These are phyloP conservation scores for Pelochelys cantorii DNA, from an alignment of 2,797 vertebrate species.

Conservation along the genomic window DNA sequence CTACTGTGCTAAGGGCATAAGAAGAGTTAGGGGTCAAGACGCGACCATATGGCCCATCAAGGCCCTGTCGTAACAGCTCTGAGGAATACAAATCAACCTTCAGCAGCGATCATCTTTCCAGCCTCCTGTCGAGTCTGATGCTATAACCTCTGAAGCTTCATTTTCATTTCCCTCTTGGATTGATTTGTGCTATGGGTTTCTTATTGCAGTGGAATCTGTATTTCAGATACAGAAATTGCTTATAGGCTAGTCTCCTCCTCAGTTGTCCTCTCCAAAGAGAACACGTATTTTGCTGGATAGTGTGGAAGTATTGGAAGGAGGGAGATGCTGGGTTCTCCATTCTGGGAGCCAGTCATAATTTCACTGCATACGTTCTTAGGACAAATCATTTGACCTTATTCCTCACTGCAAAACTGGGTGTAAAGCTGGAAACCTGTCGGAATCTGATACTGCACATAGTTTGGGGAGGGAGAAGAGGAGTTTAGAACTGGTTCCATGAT, in stretches of 20 bases:
- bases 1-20: conserved; percentile 72
- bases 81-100: conserved; percentile 64
- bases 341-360: not conserved
- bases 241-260: not conserved
- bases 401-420: not conserved
- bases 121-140: conserved; percentile 11
- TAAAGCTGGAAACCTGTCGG: not conserved
- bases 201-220: not conserved
- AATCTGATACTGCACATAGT: not conserved
- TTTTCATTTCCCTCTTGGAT: not conserved
- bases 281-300: not conserved
- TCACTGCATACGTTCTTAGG: not conserved
- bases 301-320: not conserved
- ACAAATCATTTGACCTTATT: not conserved
- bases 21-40: conserved; percentile 79
- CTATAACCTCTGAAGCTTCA: not conserved
- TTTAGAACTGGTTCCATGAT: not conserved
- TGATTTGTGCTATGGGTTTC: not conserved
- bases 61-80: conserved; percentile 23
- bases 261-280: not conserved
- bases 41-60: conserved; percentile 77
- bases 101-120: conserved; percentile 32
- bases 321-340: not conserved
- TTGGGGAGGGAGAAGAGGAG: not conserved
- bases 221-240: not conserved